phyloP scores from a whole-genome alignment of 1,140 invertebrate species.

The Drosophila miranda region DNA sequence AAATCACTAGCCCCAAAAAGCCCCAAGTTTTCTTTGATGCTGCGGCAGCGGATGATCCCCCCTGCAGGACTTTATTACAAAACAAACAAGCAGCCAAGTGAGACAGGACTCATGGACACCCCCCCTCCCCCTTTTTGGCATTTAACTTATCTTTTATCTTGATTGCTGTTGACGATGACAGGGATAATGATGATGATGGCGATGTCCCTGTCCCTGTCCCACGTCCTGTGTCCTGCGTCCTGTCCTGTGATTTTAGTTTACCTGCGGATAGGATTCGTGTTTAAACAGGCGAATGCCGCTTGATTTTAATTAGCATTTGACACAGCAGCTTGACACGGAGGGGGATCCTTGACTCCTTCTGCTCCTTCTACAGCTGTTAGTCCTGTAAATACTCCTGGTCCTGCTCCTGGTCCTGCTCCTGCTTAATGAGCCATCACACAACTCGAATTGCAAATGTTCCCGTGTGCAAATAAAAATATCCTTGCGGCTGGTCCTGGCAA shows the following conservation, averaged over 20 bases:
- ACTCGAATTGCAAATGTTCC: constrained; percentile 68
- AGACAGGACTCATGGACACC: constrained; percentile 14
- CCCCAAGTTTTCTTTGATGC: constrained; percentile 76
- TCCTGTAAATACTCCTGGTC: constrained; percentile 9
- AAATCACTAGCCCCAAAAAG: constrained; percentile 76
- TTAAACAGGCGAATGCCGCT: constrained; percentile 73
- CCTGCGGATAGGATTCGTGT: constrained; percentile 61
- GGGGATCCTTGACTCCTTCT: constrained; percentile 39
- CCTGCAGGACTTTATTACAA: constrained; percentile 73
- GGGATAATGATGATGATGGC: constrained; percentile 78
- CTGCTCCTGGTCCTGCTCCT: constrained; percentile 17
- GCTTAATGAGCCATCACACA: constrained; percentile 68
- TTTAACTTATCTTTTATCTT: constrained; percentile 81
- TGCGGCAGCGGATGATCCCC: constrained; percentile 25
- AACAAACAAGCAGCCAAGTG: constrained; percentile 61
- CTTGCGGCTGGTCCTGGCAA: constrained; percentile 33
- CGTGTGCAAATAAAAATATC: constrained; percentile 72
- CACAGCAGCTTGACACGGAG: constrained; percentile 73
- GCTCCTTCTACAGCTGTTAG: no score
- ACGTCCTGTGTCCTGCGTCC: constrained; percentile 14
- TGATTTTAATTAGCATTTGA: constrained; percentile 81
- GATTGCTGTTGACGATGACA: constrained; percentile 80
- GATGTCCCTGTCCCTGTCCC: constrained; percentile 12
- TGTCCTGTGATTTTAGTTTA: constrained; percentile 61
- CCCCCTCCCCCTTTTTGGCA: constrained; percentile 34